Evolutionary conservation across 2,113 vertebrate species (phyloP).

Genomic region (Apus apus): DNA sequence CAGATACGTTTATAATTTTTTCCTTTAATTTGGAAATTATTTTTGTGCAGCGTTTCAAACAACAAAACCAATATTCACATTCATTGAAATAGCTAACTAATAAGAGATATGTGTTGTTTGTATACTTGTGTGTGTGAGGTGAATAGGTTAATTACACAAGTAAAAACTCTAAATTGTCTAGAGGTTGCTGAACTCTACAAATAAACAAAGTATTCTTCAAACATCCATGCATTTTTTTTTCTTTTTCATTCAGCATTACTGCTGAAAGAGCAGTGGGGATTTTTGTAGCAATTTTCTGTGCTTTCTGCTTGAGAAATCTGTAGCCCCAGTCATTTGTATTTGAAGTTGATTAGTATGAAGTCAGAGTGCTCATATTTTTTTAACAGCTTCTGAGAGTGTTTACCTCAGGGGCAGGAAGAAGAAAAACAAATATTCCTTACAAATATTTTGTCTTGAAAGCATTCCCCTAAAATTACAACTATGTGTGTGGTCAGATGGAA

Average conservation of each 20-base stretch:
- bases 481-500: slow-evolving; percentile 1
- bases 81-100: background rate
- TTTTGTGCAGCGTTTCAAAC: background rate
- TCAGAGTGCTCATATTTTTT: background rate
- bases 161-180: slow-evolving; percentile 16
- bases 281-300: slow-evolving; percentile 26
- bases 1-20: background rate
- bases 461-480: background rate
- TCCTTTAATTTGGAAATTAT: background rate
- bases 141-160: slow-evolving; percentile 49
- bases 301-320: slow-evolving; percentile 53
- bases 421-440: slow-evolving; percentile 29
- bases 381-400: background rate
- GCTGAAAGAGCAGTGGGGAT: background rate
- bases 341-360: slow-evolving; percentile 34
- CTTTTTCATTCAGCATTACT: background rate
- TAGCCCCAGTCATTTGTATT: slow-evolving; percentile 17
- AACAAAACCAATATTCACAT: background rate
- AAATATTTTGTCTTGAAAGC: slow-evolving; percentile 24
- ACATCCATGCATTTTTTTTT: background rate
- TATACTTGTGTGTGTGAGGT: background rate
- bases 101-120: background rate
- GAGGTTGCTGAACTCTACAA: slow-evolving; percentile 32
- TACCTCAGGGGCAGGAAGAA: background rate
- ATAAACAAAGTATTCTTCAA: slow-evolving; percentile 32